Evolutionary conservation across 2,888 invertebrate genomes (phyloP), one percentile per base, ranked within the genome.

Genomic region (Caenorhabditis sp.): DNA sequence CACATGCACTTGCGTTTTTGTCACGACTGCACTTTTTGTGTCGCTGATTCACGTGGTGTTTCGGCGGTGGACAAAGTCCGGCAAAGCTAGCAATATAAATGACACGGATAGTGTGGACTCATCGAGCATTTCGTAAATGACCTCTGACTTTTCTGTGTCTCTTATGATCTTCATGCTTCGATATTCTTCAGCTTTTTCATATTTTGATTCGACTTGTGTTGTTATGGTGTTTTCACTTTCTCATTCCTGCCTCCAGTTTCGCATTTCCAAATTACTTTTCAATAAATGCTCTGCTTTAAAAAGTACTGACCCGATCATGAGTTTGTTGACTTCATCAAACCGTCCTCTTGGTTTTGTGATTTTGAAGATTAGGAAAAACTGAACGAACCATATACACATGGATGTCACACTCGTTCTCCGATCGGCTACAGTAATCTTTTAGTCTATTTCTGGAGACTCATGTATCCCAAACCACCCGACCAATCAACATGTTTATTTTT

Each of bases 41-140:
- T 62, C 62, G 50, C 4, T 68, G 68, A 20, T 68, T 75, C 75
- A 75, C 68, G 68, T 75, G 68, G 75, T 58, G 30, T 61, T 52
- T 68, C 68, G 68, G 24, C 48, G 68, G 43, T 75, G 75, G 68
- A 56, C 75, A 68, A 75, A 75, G 68, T 75, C 62, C 50, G 41
- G 30, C 17, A 68, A 68, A n/a, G 41, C 50, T 20, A 15, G 35
- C 30, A 41, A 41, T 56, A 68, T 68, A 61, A 56, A 55, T 62
- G 75, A 75, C 65, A 62, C 17, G 13, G 75, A 75, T 43, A 75
- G 75, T 24, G 50, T 68, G 20, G 56, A 62, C 37, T 61, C 75
- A 15, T 45, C 45, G 39, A 72, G 50, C 27, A 45, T 72, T 50
- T 72, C 72, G n/a, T 63, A 41, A 52, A 6, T 26, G 0, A 35